Evolutionary conservation across 2,113 vertebrate genomes (phyloP).

Genomic region (Salvelinus alpinus): DNA sequence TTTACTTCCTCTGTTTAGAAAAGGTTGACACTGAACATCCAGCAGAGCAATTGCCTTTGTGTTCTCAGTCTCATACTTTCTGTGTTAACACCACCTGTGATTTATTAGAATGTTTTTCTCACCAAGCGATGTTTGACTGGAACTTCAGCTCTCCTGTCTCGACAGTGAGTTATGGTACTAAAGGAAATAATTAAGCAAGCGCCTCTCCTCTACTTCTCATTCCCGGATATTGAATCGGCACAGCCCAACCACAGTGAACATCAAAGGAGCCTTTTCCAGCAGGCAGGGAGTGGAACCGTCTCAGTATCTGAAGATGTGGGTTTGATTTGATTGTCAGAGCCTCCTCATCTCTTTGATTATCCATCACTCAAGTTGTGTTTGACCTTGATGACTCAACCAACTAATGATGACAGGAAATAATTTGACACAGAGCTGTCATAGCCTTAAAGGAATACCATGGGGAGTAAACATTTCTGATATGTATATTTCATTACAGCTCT

Average conservation of each 20-base stretch:
- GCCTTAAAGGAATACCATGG: not conserved
- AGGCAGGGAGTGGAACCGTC: not conserved
- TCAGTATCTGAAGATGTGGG: not conserved
- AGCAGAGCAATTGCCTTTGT: slow-evolving; percentile 13
- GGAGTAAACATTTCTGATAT: slow-evolving; percentile 6
- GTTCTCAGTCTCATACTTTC: not conserved
- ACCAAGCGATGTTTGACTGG: not conserved
- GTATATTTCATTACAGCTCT: slow-evolving; percentile 1
- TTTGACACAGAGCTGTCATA: slow-evolving; percentile 26
- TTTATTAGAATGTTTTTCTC: slow-evolving; percentile 1
- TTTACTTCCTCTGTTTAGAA: slow-evolving; percentile 2
- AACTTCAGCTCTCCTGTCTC: not conserved
- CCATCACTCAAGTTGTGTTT: slow-evolving; percentile 1
- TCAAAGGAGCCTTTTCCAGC: slow-evolving; percentile 12
- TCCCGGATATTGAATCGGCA: not conserved
- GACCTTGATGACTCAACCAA: slow-evolving; percentile 13
- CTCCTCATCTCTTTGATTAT: slow-evolving; percentile 27
- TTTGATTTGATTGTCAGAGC: slow-evolving; percentile 33
- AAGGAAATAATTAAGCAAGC: slow-evolving; percentile 10
- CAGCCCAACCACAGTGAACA: slow-evolving; percentile 11
- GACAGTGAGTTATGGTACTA: not conserved
- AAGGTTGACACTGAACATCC: not conserved
- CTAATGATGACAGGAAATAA: slow-evolving; percentile 34
- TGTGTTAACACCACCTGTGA: slow-evolving; percentile 7
- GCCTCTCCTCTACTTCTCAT: not conserved